A percentile compares a stretch with the other conserved stretches of the same genome.
These are phyloP conservation scores for Natrix natrix DNA, from an alignment of 2,797 vertebrate genomes.

Conservation along the genomic window DNA sequence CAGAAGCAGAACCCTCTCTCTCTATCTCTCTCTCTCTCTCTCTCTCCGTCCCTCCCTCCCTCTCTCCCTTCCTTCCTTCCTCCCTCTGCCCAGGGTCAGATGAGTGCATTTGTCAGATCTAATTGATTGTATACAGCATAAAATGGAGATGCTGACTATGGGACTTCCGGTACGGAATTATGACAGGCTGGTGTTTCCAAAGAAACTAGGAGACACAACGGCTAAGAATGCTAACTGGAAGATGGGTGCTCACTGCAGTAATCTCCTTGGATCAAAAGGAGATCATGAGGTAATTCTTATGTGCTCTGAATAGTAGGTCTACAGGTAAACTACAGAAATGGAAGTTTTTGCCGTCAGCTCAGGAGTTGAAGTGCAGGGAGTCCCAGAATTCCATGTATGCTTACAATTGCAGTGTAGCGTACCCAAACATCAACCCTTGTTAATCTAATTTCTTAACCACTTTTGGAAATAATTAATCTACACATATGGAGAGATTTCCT, in stretches of 20 bases:
- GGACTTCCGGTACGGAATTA: background rate
- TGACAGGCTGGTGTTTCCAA: background rate
- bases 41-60: too few relatives aligned
- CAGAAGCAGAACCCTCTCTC: background rate
- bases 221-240: background rate
- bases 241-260: background rate
- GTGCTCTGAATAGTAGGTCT: background rate
- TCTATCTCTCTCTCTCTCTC: too few relatives aligned
- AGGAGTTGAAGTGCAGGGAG: background rate
- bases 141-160: background rate
- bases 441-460: background rate
- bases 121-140: background rate
- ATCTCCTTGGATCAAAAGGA: background rate
- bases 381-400: background rate
- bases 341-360: background rate
- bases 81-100: background rate
- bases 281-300: background rate
- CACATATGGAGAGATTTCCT: background rate
- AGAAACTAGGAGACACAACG: background rate
- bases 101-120: background rate
- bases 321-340: background rate
- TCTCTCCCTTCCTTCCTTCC: too few relatives aligned
- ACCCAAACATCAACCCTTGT: background rate
- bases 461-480: background rate
- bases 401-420: background rate